Base-by-base conservation (phyloP, 1,140 invertebrate genomes). In the Heliconius nattereri region DNA sequence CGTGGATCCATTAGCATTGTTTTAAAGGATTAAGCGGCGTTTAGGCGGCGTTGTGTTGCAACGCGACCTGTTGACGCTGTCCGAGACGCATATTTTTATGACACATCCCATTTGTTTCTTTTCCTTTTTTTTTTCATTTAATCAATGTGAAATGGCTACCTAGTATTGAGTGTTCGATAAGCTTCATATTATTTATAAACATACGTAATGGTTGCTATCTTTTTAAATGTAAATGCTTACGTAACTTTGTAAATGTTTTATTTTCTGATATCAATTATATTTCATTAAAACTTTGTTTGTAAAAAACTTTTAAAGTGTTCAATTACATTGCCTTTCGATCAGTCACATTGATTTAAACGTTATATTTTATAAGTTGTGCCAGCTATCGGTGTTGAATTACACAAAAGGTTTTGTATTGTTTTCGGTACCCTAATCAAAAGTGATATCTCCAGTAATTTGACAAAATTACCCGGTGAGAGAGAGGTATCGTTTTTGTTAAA, bases 1-100 rank as follows among this genome's bases (percentile, higher is more conserved):
- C 90, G 85, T 89, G 89, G 86, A 89, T 92, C 92, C 92, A 94
- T 94, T 94, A 94, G 92, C 92, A 94, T 94, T 93, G 92, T 94
- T 94, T 94, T 90, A 92, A 91, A 86, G 92, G 92, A 93, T 94
- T 94, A 94, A 89, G 84, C 83, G 89, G 83, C 85, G 89, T 86
- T 92, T 92, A 88, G 85, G 84, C 83, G 85, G 78, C 86, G 83
- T 81, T 83, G 85, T 85, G 13, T 26, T 66, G 57, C 23, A 87
- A 84, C 87, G 83, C 81, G 85, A 91, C 86, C 87, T 89, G 88
- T 90, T 84, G 26, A 66, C 60, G 60, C 60, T 29, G 85, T 81
- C 84, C 80, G 86, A 91, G 87, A 89, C 86, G 88, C 92, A 94
- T 93, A 92, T 91, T 93, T 93, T 89, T 91, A 89, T 92, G 89